phyloP scores from a whole-genome alignment of 2,888 invertebrate genomes.

The Xestia xanthographa region DNA sequence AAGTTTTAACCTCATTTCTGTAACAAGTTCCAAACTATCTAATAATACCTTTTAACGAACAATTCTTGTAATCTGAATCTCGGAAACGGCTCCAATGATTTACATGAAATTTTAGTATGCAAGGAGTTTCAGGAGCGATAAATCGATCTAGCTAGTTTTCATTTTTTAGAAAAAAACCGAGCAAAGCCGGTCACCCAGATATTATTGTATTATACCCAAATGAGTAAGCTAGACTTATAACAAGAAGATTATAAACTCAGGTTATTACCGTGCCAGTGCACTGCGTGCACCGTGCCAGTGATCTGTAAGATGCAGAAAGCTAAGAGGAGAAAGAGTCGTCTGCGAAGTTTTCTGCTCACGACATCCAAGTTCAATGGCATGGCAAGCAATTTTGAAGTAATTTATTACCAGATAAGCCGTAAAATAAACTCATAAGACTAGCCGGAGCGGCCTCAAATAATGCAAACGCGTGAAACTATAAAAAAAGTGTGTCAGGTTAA shows the following conservation, averaged over 20 bases:
- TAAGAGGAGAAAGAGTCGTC: neutral
- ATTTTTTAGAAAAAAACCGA: no score
- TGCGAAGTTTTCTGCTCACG: neutral
- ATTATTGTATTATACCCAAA: neutral
- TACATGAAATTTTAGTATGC: no score
- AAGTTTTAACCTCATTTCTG: constrained; percentile 7
- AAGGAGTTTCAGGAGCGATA: no score
- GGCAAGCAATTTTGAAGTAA: constrained; percentile 2
- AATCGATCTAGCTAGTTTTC: no score
- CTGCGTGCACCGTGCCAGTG: neutral
- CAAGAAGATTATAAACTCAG: constrained; percentile 1
- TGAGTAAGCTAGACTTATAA: neutral
- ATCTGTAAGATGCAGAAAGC: constrained; percentile 9
- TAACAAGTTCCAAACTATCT: neutral
- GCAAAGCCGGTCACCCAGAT: no score
- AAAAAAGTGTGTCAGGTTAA: constrained; percentile 39
- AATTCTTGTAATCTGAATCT: no score
- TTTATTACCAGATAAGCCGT: neutral
- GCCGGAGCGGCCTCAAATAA: constrained; percentile 12
- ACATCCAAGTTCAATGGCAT: constrained; percentile 5
- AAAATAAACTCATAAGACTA: neutral
- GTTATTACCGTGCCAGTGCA: neutral
- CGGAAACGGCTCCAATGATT: no score
- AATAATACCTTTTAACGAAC: no score
- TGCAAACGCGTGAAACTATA: constrained; percentile 19